phyloP scores from a whole-genome alignment of 2,888 invertebrate species.

The Athalia circularis region DNA sequence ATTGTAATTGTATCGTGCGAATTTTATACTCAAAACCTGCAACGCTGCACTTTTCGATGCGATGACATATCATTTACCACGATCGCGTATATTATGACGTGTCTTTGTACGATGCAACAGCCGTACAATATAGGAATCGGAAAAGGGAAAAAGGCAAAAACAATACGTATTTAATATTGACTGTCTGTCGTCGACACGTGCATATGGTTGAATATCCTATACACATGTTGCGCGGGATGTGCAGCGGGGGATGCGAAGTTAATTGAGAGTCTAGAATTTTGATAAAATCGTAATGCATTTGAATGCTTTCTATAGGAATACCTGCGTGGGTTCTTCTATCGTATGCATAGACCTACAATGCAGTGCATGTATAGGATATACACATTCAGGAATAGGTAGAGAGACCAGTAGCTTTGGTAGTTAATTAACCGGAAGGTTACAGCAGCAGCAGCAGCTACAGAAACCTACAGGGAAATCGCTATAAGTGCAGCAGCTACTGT shows the following conservation, averaged over 20 bases:
- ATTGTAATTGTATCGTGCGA: too few relatives aligned
- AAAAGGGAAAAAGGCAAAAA: too few relatives aligned
- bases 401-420: not conserved
- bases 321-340: not conserved
- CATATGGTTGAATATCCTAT: too few relatives aligned
- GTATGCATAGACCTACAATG: not conserved
- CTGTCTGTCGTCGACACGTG: too few relatives aligned
- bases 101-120: too few relatives aligned
- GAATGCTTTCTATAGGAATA: not conserved
- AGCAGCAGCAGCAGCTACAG: not conserved
- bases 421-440: slow-evolving; percentile 17
- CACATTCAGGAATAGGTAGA: not conserved
- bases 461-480: slow-evolving; percentile 7
- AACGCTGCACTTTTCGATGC: too few relatives aligned
- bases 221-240: not conserved
- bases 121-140: too few relatives aligned
- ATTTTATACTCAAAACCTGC: too few relatives aligned
- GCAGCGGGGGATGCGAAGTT: not conserved
- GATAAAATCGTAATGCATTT: not conserved
- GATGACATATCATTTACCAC: too few relatives aligned
- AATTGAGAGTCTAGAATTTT: not conserved
- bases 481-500: slow-evolving; percentile 4
- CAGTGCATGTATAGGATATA: not conserved
- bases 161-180: too few relatives aligned
- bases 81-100: too few relatives aligned